Conservation (phyloP, 2,888 invertebrate species). For the Heliconius sara region DNA sequence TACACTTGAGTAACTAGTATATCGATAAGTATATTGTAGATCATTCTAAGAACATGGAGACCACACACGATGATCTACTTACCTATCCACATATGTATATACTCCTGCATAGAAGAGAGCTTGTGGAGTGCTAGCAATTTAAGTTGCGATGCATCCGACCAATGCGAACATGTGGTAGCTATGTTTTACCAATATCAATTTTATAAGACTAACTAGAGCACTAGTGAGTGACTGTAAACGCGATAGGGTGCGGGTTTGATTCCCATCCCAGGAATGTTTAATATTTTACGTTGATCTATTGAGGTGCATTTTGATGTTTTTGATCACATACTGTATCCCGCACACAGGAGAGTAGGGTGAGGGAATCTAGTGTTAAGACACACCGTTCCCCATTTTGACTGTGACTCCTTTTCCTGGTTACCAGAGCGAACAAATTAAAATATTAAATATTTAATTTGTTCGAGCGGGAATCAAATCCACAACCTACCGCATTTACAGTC, state of each 20-base stretch:
- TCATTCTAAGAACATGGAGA: slow-evolving; percentile 33
- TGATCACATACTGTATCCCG: neutral
- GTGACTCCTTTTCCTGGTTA: too few species aligned
- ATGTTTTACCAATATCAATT: slow-evolving; percentile 28
- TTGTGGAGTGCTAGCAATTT: slow-evolving; percentile 53
- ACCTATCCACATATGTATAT: neutral
- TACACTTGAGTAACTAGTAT: neutral
- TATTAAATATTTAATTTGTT: too few species aligned
- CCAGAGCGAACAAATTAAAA: too few species aligned
- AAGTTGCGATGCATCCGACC: slow-evolving; percentile 41
- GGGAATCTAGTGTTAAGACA: too few species aligned
- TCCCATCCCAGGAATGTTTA: too few species aligned
- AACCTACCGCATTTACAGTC: too few species aligned
- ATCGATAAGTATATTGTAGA: neutral
- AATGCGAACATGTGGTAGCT: slow-evolving; percentile 45
- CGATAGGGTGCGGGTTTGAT: too few species aligned
- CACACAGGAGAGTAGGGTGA: too few species aligned
- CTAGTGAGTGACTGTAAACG: too few species aligned
- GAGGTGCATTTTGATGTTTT: neutral
- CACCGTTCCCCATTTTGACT: too few species aligned
- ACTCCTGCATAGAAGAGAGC: slow-evolving; percentile 33
- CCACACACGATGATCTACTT: slow-evolving; percentile 59
- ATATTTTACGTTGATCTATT: neutral
- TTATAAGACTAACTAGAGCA: neutral
- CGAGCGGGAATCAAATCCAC: too few species aligned